Evolutionary conservation across 2,888 invertebrate genomes (phyloP).

Genomic region (Trichopria drosophilae): DNA sequence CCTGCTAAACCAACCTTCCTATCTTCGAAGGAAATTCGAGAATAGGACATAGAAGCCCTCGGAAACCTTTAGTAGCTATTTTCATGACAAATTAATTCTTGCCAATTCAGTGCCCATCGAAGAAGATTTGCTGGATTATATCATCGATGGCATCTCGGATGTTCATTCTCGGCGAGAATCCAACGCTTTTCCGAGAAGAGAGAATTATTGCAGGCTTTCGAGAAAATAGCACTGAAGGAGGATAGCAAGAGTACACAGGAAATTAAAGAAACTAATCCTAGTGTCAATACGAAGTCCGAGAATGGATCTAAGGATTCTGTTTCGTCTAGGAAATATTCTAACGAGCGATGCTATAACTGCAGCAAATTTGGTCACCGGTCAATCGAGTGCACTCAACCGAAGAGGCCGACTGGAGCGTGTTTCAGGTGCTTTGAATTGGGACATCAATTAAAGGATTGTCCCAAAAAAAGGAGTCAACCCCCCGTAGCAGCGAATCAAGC

Average conservation of each 20-base stretch:
- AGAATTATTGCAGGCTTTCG: conserved; percentile 18
- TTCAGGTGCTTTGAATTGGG: conserved; percentile 1
- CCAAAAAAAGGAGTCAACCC: conserved; percentile 37
- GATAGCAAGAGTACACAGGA: background rate
- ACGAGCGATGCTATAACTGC: conserved; percentile 6
- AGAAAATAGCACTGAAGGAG: conserved; percentile 14
- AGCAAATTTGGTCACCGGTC: conserved; percentile 1
- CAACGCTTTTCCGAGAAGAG: conserved; percentile 5
- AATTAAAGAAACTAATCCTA: background rate
- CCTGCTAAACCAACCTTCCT: too few relatives aligned
- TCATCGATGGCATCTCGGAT: background rate
- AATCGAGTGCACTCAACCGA: background rate
- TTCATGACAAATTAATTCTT: too few relatives aligned
- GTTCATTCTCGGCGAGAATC: conserved; percentile 18
- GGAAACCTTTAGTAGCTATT: too few relatives aligned
- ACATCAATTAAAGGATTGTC: conserved; percentile 1
- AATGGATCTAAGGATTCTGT: background rate
- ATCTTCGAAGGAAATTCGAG: too few relatives aligned
- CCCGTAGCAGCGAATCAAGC: background rate
- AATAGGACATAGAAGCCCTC: too few relatives aligned
- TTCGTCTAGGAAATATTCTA: background rate
- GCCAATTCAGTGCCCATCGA: too few relatives aligned
- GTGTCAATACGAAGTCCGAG: conserved; percentile 19
- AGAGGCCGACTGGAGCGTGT: conserved; percentile 2
- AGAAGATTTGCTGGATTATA: too few relatives aligned